These are phyloP conservation scores for Spea hammondii DNA, from an alignment of 2,797 vertebrate species.

Conservation along the genomic window DNA sequence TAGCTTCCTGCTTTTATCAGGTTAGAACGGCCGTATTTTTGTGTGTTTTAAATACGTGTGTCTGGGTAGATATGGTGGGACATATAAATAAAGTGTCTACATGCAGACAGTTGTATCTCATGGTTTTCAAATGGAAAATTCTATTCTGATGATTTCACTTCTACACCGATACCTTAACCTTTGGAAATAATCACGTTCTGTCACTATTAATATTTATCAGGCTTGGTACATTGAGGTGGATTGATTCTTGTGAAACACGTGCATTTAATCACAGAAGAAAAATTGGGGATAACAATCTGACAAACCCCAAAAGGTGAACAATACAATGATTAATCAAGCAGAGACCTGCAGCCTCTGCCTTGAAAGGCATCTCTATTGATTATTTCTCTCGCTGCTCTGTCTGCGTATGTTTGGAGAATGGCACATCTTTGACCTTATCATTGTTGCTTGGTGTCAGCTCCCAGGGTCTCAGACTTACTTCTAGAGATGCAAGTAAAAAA, in stretches of 20 bases:
- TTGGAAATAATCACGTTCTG: background rate
- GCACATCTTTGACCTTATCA: background rate
- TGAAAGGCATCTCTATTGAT: slow-evolving; percentile 52
- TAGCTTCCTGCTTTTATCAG: slow-evolving; percentile 25
- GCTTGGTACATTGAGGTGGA: slow-evolving; percentile 1
- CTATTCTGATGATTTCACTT: background rate
- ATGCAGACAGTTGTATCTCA: background rate
- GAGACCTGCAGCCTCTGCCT: slow-evolving; percentile 39
- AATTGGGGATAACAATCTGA: slow-evolving; percentile 36
- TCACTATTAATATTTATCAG: slow-evolving; percentile 1
- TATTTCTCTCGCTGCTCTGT: slow-evolving; percentile 23
- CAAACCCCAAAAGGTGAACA: slow-evolving; percentile 35
- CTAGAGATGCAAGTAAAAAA: slow-evolving; percentile 47
- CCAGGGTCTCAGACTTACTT: slow-evolving; percentile 44
- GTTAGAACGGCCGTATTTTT: slow-evolving; percentile 10
- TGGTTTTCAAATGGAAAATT: slow-evolving; percentile 10
- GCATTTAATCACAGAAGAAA: slow-evolving; percentile 40
- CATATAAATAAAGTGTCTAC: slow-evolving; percentile 9
- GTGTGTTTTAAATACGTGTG: slow-evolving; percentile 22
- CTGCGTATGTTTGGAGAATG: slow-evolving; percentile 34
- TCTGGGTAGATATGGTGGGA: background rate
- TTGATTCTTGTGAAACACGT: slow-evolving; percentile 12
- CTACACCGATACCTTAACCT: background rate
- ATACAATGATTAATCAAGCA: slow-evolving; percentile 36
- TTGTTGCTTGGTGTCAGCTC: slow-evolving; percentile 38